These are phyloP conservation scores for Uromys caudimaculatus DNA, from an alignment of 2,797 vertebrate genomes.

Conservation along the genomic window DNA sequence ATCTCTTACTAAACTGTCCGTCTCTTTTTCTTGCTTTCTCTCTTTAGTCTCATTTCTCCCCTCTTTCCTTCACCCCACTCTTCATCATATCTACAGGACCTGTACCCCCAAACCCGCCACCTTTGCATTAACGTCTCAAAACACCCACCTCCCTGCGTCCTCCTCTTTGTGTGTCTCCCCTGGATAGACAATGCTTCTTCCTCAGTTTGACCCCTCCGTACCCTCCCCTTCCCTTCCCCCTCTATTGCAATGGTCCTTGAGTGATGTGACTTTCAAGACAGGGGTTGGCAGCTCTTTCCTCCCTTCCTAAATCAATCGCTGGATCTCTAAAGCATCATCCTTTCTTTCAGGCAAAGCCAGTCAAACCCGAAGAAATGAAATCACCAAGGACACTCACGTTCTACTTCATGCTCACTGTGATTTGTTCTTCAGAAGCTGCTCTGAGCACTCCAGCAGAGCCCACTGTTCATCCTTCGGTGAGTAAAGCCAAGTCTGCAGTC, in stretches of 20 bases:
- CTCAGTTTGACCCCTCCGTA: too few species aligned
- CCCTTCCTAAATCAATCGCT: background rate
- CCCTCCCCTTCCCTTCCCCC: background rate
- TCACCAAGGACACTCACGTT: slow-evolving; percentile 48
- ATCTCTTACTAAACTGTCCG: background rate
- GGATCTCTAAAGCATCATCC: slow-evolving; percentile 23
- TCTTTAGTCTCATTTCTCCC: background rate
- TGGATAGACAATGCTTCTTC: background rate
- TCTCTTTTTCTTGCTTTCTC: background rate
- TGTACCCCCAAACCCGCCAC: background rate
- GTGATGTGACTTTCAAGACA: background rate
- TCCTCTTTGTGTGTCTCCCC: background rate
- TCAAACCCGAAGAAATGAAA: slow-evolving; percentile 77
- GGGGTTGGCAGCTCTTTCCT: background rate
- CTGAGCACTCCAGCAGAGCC: slow-evolving; percentile 57
- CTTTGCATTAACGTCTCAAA: background rate
- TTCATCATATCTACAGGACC: background rate
- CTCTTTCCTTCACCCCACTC: background rate
- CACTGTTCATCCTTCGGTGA: slow-evolving; percentile 76
- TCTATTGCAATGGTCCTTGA: background rate
- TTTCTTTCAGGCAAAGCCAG: slow-evolving; percentile 79
- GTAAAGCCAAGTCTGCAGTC: slow-evolving; percentile 69
- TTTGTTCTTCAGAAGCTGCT: slow-evolving; percentile 72
- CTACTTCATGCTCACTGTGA: slow-evolving; percentile 72
- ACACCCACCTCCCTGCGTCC: too few species aligned